Percentiles rank a stretch among this genome's conserved stretches.
phyloP scores from a whole-genome alignment of 2,113 vertebrate genomes.

The Polypterus bichir region DNA sequence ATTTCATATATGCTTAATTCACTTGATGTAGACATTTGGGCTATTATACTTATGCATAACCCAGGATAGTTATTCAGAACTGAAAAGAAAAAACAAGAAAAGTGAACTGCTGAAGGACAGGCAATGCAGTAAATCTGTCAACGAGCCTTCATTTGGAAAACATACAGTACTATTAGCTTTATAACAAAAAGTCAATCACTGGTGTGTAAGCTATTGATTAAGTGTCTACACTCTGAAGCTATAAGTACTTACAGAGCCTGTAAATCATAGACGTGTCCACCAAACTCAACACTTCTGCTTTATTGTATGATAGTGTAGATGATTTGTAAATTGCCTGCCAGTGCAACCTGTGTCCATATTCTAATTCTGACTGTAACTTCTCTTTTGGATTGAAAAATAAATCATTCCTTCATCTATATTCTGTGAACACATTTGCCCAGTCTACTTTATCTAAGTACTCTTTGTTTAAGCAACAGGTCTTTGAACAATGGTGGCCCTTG shows the following conservation, averaged over 20 bases:
- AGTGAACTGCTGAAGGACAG: constrained; percentile 2
- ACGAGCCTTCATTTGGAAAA: constrained; percentile 11
- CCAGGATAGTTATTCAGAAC: too few relatives aligned
- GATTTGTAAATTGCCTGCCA: constrained; percentile 5
- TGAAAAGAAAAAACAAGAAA: not conserved
- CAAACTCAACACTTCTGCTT: constrained; percentile 6
- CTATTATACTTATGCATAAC: too few relatives aligned
- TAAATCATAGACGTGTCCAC: constrained; percentile 16
- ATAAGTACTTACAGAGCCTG: constrained; percentile 10
- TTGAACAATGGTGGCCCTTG: too few relatives aligned
- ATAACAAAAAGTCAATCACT: constrained; percentile 20
- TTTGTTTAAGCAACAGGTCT: too few relatives aligned
- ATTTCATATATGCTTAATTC: too few relatives aligned
- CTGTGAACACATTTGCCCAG: too few relatives aligned
- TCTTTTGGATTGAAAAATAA: not conserved
- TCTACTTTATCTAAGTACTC: too few relatives aligned
- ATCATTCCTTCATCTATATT: too few relatives aligned
- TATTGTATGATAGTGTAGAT: not conserved
- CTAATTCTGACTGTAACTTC: constrained; percentile 3
- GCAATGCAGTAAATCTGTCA: constrained; percentile 11
- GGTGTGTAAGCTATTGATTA: constrained; percentile 21
- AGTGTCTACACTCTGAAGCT: constrained; percentile 11
- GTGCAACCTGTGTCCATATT: not conserved
- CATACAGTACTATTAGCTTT: constrained; percentile 15
- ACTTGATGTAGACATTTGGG: too few relatives aligned